Evolutionary conservation across 2,888 invertebrate species (phyloP).

Genomic region (Caenorhabditis macrosperma): DNA sequence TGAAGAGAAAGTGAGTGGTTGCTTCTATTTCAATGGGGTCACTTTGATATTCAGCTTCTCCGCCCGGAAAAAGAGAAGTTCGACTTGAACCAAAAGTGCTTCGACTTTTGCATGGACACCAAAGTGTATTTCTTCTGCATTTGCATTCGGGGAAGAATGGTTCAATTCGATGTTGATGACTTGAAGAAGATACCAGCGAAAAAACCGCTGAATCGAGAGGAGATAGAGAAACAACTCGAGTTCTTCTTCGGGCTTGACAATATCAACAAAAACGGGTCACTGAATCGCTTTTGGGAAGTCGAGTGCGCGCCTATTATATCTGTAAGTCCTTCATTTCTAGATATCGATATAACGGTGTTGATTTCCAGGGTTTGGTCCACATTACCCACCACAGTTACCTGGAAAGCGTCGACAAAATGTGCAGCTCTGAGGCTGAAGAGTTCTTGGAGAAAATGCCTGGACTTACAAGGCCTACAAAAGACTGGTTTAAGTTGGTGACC

Average conservation of each 20-base stretch:
- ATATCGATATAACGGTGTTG: neutral
- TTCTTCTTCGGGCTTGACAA: constrained; percentile 38
- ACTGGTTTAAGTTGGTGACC: constrained; percentile 15
- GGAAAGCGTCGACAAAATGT: neutral
- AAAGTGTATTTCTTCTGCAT: constrained; percentile 45
- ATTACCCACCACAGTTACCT: neutral
- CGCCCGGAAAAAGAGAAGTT: neutral
- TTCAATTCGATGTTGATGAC: neutral
- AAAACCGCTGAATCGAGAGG: neutral
- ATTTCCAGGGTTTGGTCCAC: constrained; percentile 27
- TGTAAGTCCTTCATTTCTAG: neutral
- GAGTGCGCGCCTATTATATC: constrained; percentile 28
- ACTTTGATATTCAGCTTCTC: constrained; percentile 2
- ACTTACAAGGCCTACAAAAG: neutral
- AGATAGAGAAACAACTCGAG: constrained; percentile 22
- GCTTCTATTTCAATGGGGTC: neutral
- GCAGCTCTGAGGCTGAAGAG: neutral
- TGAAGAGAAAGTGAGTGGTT: constrained; percentile 2
- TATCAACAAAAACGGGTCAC: constrained; percentile 2
- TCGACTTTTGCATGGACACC: constrained; percentile 14
- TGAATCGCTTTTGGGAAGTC: constrained; percentile 17
- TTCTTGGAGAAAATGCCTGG: neutral
- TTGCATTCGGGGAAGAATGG: constrained; percentile 26
- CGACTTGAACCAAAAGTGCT: constrained; percentile 28
- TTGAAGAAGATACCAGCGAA: neutral